Conservation (phyloP, 2,113 vertebrate genomes). For the Variabilichromis moorii region DNA sequence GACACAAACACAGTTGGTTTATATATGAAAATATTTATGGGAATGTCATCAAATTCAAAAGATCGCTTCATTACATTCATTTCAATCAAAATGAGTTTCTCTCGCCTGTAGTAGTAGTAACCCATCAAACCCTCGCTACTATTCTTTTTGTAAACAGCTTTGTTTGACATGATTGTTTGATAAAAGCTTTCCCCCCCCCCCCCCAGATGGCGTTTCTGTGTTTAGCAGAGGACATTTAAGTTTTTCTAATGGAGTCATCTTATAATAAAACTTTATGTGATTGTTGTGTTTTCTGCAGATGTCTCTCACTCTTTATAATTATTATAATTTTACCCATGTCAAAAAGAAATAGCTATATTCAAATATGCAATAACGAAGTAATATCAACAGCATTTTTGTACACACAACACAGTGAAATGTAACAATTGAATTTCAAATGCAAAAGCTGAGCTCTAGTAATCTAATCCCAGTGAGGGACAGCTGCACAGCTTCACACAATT, state of each 20-base stretch:
- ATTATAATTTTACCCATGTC: background rate
- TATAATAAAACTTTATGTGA: background rate
- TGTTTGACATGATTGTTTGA: background rate
- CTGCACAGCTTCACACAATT: background rate
- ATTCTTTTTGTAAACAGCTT: background rate
- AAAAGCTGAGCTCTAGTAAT: background rate
- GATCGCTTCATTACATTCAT: constrained; percentile 48
- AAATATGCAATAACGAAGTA: background rate
- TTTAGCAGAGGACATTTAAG: background rate
- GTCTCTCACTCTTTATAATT: background rate
- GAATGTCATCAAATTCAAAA: constrained; percentile 45
- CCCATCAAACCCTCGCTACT: background rate
- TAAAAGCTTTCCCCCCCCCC: accelerated
- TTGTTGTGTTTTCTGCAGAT: background rate
- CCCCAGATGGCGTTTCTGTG: background rate
- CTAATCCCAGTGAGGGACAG: background rate
- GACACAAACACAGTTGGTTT: background rate
- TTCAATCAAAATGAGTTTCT: background rate
- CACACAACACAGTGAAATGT: background rate
- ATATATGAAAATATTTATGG: constrained; percentile 66
- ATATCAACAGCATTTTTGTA: background rate
- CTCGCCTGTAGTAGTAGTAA: background rate
- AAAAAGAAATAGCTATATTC: background rate
- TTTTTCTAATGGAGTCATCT: background rate
- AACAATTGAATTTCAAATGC: background rate